These are phyloP conservation scores for Myxocyprinus asiaticus DNA, from an alignment of 2,113 vertebrate genomes.

Conservation along the genomic window DNA sequence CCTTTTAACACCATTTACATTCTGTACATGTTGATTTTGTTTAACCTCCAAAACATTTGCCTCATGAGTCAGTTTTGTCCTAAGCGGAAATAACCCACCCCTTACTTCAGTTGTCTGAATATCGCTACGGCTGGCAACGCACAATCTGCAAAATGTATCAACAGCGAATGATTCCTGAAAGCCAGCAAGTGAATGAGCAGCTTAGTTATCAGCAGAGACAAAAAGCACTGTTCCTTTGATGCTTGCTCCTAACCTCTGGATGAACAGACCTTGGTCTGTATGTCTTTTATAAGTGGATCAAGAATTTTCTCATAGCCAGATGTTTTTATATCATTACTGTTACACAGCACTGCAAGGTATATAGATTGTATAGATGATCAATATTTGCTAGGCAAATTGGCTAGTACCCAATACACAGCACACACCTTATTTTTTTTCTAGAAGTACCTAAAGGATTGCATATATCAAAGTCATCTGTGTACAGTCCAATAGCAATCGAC, in stretches of 20 bases:
- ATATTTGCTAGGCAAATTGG: slow-evolving; percentile 1
- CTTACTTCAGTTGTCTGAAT: slow-evolving; percentile 25
- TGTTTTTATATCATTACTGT: slow-evolving; percentile 17
- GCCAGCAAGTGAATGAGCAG: slow-evolving; percentile 28
- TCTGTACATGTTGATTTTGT: slow-evolving; percentile 1
- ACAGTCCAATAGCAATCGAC: no score
- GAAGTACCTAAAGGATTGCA: not conserved
- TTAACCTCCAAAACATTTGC: not conserved
- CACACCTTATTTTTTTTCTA: not conserved
- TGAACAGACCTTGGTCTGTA: slow-evolving; percentile 27
- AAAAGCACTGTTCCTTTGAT: slow-evolving; percentile 30
- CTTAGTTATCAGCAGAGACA: slow-evolving; percentile 14
- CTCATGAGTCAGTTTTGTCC: not conserved
- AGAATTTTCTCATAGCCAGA: slow-evolving; percentile 26
- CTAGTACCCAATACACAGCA: not conserved
- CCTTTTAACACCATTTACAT: slow-evolving; percentile 2
- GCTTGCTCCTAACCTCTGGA: not conserved
- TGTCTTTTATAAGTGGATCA: slow-evolving; percentile 20
- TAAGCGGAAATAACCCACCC: not conserved
- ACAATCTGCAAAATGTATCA: slow-evolving; percentile 36
- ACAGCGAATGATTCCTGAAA: slow-evolving; percentile 34
- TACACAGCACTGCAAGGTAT: slow-evolving; percentile 26
- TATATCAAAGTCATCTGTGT: no score
- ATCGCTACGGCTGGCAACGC: slow-evolving; percentile 7
- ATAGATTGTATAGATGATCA: not conserved